Evolutionary conservation across 2,113 vertebrate species (phyloP), one percentile per base, ranked within the genome.

Genomic region (Pagrus major): DNA sequence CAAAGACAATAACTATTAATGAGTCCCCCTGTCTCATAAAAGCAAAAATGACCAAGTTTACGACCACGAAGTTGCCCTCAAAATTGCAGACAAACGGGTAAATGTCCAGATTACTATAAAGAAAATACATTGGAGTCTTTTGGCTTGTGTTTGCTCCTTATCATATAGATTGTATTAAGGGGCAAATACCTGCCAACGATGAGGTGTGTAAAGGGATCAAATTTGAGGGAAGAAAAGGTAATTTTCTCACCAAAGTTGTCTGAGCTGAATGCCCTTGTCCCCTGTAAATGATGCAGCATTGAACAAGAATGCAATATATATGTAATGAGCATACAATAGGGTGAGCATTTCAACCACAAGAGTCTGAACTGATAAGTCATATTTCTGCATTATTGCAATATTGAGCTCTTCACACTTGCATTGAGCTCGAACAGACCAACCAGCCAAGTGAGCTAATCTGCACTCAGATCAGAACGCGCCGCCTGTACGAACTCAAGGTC

Each of bases 361-460:
- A 42, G 42, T n/a, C 9, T 18, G 20, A 35, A 64, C 4, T 39
- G 35, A 79, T 66, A 2, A 46, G 67, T 80, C 46, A 12, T 66
- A 74, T 51, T 58, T 56, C 47, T 33, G 47, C 76, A 52, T 67
- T 64, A 86, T 52, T 27, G 61, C 58, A 31, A 42, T 33, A 61
- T 70, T 46, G 59, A 87, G 37, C 74, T 79, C 27, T 49, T 79
- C 58, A 42, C 61, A 54, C 42, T 60, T 61, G 6, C 18, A 27
- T n/a, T 27, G 27, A 76, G 46, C 25, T 27, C 21, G 78, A 41
- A 63, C 54, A 59, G 55, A 33, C 44, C 76, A 63, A 84, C 81
- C 72, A 76, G 70, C 68, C 66, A 52, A 70, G 73, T 25, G 29
- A 35, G 55, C 61, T 84, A 70, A 88, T 87, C 84, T 72, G 69